Percentiles rank a stretch among this genome's conserved stretches.
Evolutionary conservation across 2,888 invertebrate genomes (phyloP).

Genomic region (Aplocera efformata): DNA sequence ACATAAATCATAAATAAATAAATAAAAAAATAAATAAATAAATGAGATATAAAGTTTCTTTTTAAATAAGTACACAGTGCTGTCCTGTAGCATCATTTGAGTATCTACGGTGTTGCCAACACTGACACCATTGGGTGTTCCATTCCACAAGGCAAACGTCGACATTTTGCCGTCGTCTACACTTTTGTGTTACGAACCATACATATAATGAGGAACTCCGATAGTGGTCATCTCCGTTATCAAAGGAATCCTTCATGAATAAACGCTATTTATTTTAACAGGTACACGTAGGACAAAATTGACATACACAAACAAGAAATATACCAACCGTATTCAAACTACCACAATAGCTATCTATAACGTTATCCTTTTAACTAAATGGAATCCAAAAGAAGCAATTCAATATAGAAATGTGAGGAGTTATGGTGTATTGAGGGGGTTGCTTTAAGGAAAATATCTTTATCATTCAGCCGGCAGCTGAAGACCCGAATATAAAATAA

Average conservation of each 20-base stretch:
- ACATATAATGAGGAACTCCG: conserved; percentile 33
- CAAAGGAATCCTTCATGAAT: conserved; percentile 22
- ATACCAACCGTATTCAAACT: neutral
- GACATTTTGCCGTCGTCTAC: conserved; percentile 35
- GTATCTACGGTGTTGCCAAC: no score
- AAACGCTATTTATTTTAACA: conserved; percentile 2
- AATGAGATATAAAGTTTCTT: no score
- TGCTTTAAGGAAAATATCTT: conserved; percentile 50
- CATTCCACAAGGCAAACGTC: conserved; percentile 34
- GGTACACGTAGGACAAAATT: neutral
- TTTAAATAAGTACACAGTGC: no score
- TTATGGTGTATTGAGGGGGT: conserved; percentile 35
- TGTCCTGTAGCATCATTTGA: no score
- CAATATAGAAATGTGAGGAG: conserved; percentile 41
- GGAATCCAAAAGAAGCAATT: conserved; percentile 34
- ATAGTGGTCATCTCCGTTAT: conserved; percentile 28
- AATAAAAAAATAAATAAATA: no score
- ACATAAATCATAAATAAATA: no score
- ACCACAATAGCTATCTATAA: conserved; percentile 6
- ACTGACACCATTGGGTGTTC: conserved; percentile 17
- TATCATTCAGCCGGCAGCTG: conserved; percentile 43
- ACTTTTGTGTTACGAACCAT: conserved; percentile 25
- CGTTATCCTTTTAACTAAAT: conserved; percentile 30
- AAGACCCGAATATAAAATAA: conserved; percentile 52
- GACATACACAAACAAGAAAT: neutral